These are phyloP conservation scores for Augochlorella aurata DNA, from an alignment of 2,888 invertebrate genomes.

Conservation along the genomic window DNA sequence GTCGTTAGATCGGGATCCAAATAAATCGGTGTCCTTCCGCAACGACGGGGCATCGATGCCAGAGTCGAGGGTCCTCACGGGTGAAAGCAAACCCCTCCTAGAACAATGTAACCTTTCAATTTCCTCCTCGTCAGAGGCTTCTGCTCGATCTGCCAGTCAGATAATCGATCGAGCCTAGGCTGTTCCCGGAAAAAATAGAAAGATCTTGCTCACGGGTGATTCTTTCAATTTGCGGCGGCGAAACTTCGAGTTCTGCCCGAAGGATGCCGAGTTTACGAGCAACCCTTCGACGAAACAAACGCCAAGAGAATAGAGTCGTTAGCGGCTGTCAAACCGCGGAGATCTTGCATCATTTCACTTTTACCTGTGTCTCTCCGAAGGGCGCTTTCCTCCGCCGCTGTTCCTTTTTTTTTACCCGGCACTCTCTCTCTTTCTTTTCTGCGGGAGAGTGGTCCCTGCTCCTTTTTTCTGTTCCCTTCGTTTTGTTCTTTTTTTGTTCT, in stretches of 20 bases:
- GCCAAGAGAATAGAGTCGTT: constrained; percentile 67
- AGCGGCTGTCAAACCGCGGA: constrained; percentile 63
- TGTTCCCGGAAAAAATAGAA: no score
- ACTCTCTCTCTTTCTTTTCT: background rate
- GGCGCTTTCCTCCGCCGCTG: constrained; percentile 33
- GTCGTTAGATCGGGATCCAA: constrained; percentile 47
- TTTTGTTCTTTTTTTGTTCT: constrained; percentile 36
- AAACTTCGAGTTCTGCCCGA: background rate
- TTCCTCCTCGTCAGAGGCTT: constrained; percentile 35
- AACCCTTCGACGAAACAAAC: constrained; percentile 69
- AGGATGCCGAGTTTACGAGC: constrained; percentile 65
- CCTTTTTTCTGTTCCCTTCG: background rate
- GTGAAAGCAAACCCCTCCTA: constrained; percentile 34
- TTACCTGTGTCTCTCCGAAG: constrained; percentile 59
- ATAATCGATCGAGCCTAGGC: constrained; percentile 35
- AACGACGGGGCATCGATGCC: constrained; percentile 62
- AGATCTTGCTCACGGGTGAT: background rate
- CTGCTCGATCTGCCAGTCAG: constrained; percentile 51
- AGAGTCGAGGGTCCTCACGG: constrained; percentile 50
- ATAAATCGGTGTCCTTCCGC: constrained; percentile 64
- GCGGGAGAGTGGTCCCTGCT: background rate
- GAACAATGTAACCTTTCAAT: constrained; percentile 60
- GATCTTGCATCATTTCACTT: constrained; percentile 57
- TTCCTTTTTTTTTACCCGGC: background rate
- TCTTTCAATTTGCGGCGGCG: background rate